Evolutionary conservation across 2,888 invertebrate species (phyloP), one percentile per base, ranked within the genome.

Genomic region (Balanococcus diminutus): DNA sequence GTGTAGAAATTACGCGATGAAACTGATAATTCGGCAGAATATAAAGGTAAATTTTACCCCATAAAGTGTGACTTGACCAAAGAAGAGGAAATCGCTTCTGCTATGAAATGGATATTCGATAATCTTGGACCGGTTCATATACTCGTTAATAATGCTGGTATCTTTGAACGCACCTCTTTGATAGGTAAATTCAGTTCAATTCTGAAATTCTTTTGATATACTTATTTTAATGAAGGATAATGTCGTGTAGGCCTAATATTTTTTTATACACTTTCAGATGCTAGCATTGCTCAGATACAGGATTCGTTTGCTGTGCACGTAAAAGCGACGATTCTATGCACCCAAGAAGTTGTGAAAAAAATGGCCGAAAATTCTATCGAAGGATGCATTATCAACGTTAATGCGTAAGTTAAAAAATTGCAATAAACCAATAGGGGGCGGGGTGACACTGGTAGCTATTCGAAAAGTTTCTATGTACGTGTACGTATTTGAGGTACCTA

Each of bases 261-360:
- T n/a, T n/a, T n/a, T n/a, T n/a, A n/a, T n/a, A n/a, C 28, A 67
- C 3, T 67, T 19, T 28, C 8, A 79, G 79, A 36, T 36, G 9
- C 14, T 14, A 28, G 5, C 22, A 82, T 31, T 25, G 25, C 36
- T 14, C 25, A 82, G 4, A 87, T 25, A 22, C n/a, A n/a, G n/a
- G n/a, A n/a, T n/a, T n/a, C n/a, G n/a, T 81, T 87, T 4, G 61
- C 86, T 84, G 32, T 84, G n/a, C 86, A 87, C 19, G 86, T 87
- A 25, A 28, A 86, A 16, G 87, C 84, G 0, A 32, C 86, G 6
- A 51, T 56, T 2, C 61, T 86, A 11, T 87, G 87, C 28, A 28
- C 86, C 0, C 86, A 86, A 51, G 82, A 83, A 75, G 87, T 86
- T n/a, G 46, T 86, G 11, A 28, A 86, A 67, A 83, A 61, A 1